phyloP scores from a whole-genome alignment of 2,113 vertebrate genomes.

The Neotoma lepida region DNA sequence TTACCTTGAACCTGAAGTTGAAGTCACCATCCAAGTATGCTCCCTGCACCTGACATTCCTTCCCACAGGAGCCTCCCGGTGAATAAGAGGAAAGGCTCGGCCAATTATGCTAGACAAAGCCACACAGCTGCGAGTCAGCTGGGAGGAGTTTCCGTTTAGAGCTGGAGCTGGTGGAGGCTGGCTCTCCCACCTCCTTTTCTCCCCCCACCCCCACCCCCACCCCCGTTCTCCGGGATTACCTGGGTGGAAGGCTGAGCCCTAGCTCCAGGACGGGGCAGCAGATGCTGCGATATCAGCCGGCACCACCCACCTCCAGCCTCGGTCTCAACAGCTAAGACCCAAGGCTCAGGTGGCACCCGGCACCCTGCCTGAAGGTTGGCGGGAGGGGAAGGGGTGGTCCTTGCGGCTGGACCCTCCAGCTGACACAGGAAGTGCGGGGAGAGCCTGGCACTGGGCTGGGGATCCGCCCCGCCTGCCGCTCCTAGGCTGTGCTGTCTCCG shows the following conservation, averaged over 20 bases:
- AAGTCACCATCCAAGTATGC: slow-evolving; percentile 52
- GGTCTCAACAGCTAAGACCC: slow-evolving; percentile 25
- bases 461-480: slow-evolving; percentile 69
- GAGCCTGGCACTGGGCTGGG: slow-evolving; percentile 72
- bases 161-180: neutral
- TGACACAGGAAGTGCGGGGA: slow-evolving; percentile 85
- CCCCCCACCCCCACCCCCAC: neutral
- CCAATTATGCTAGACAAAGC: slow-evolving; percentile 68
- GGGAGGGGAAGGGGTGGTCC: slow-evolving; percentile 79
- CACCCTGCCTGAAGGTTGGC: slow-evolving; percentile 27
- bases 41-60: slow-evolving; percentile 68
- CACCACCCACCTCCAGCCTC: neutral
- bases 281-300: slow-evolving; percentile 6
- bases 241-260: neutral
- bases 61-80: slow-evolving; percentile 39
- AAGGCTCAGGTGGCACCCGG: slow-evolving; percentile 69
- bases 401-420: slow-evolving; percentile 82
- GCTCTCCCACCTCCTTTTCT: neutral
- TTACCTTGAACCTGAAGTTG: slow-evolving; percentile 35
- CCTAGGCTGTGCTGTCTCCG: slow-evolving; percentile 65
- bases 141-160: slow-evolving; percentile 61
- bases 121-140: slow-evolving; percentile 57
- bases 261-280: neutral
- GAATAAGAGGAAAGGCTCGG: slow-evolving; percentile 75
- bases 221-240: neutral